phyloP scores from a whole-genome alignment of 2,888 invertebrate species.

The Synanthedon tipuliformis region DNA sequence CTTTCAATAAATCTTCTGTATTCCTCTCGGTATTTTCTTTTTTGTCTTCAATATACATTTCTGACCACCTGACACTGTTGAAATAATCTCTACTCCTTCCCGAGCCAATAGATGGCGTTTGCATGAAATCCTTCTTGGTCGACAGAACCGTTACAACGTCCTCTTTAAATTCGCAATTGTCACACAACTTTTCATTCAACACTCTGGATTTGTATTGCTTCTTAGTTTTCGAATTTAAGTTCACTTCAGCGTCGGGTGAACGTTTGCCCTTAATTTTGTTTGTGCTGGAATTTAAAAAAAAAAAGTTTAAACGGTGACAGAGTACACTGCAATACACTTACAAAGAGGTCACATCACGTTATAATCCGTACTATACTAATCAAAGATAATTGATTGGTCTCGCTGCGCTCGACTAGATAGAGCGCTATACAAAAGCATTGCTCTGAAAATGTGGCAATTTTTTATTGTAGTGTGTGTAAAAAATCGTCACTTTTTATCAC shows the following conservation, averaged over 20 bases:
- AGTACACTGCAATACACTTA: no score
- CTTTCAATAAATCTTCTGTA: conserved; percentile 8
- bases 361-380: no score
- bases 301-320: no score
- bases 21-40: background rate
- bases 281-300: background rate
- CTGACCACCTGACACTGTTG: conserved; percentile 3
- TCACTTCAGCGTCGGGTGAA: background rate
- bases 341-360: no score
- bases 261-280: background rate
- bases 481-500: no score
- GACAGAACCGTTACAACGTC: conserved; percentile 7
- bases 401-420: no score
- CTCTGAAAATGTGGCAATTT: no score
- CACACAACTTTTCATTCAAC: conserved; percentile 10
- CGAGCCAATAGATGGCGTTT: conserved; percentile 30
- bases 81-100: conserved; percentile 1
- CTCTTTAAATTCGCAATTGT: background rate
- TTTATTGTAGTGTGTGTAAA: no score
- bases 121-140: conserved; percentile 13
- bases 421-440: no score
- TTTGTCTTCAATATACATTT: conserved; percentile 6
- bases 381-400: no score
- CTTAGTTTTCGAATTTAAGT: background rate
- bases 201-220: conserved; percentile 17